A percentile compares a stretch with the other conserved stretches of the same genome.
Evolutionary conservation across 2,797 vertebrate species (phyloP).

Genomic region (Pteropus rufus): DNA sequence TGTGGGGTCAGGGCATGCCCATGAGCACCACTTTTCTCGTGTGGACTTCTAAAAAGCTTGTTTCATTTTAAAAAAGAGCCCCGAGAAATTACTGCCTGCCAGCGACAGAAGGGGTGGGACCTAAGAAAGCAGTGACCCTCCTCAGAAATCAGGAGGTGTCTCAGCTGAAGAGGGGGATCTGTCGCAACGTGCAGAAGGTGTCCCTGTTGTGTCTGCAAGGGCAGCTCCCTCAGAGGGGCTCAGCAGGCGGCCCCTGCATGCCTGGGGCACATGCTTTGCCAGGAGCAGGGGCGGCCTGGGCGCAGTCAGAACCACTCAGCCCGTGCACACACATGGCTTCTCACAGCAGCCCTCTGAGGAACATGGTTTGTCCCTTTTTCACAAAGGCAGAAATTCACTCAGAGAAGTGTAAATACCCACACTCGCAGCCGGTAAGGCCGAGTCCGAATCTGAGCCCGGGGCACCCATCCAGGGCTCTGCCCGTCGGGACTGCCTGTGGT

Average conservation of each 20-base stretch:
- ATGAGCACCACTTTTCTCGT: not conserved
- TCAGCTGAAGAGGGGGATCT: not conserved
- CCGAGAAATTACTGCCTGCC: not conserved
- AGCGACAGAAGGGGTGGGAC: not conserved
- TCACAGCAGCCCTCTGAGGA: not conserved
- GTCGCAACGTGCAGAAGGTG: accelerated
- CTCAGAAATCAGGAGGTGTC: not conserved
- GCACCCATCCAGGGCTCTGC: not conserved
- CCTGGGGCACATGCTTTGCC: not conserved
- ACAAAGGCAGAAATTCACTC: not conserved
- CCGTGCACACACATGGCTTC: too few species aligned
- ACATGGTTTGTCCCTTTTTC: not conserved
- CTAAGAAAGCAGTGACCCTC: not conserved
- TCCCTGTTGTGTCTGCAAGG: not conserved
- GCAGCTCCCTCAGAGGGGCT: not conserved
- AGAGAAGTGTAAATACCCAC: not conserved
- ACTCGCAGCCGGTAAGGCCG: not conserved
- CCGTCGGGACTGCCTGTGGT: not conserved
- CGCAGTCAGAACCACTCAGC: too few species aligned
- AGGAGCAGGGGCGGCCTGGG: not conserved
- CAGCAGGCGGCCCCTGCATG: too few species aligned
- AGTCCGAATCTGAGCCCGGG: not conserved
- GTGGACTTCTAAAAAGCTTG: not conserved
- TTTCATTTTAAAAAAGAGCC: not conserved
- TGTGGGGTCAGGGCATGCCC: too few species aligned